Percentiles rank a stretch among this genome's conserved stretches.
Evolutionary conservation across 2,888 invertebrate species (phyloP).

Genomic region (Maniola hyperantus): DNA sequence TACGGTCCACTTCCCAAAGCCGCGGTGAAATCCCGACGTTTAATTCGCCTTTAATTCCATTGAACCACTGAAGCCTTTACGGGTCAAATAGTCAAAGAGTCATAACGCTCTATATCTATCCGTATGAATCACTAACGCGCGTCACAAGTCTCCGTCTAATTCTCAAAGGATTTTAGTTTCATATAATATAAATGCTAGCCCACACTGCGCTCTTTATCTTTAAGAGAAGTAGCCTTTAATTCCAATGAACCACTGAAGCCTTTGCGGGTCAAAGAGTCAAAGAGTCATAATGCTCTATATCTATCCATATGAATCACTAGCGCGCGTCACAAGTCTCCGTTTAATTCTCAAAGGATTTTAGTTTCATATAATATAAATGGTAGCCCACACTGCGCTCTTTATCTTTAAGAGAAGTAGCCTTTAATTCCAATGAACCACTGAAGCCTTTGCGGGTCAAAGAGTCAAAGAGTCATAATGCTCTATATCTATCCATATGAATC

Average conservation of each 20-base stretch:
- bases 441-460: constrained; percentile 13
- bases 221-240: constrained; percentile 7
- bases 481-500: constrained; percentile 24
- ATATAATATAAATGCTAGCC: constrained; percentile 19
- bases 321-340: constrained; percentile 27
- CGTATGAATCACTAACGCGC: constrained; percentile 25
- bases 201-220: constrained; percentile 7
- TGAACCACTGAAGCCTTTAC: constrained; percentile 9
- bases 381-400: constrained; percentile 10
- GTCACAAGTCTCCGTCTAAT: constrained; percentile 33
- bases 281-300: constrained; percentile 17
- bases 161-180: constrained; percentile 34
- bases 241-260: constrained; percentile 7
- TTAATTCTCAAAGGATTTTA: constrained; percentile 37
- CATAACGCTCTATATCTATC: constrained; percentile 16
- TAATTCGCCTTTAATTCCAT: constrained; percentile 9
- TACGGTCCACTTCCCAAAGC: not conserved
- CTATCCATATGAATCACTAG: constrained; percentile 25
- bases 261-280: constrained; percentile 17
- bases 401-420: not conserved
- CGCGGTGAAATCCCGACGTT: not conserved
- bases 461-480: constrained; percentile 12
- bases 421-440: constrained; percentile 11
- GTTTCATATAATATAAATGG: constrained; percentile 25
- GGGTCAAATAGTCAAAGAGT: constrained; percentile 18